A percentile compares a stretch with the other conserved stretches of the same genome.
Evolutionary conservation across 1,140 invertebrate genomes (phyloP).

Genomic region (Brachionus plicatilis): DNA sequence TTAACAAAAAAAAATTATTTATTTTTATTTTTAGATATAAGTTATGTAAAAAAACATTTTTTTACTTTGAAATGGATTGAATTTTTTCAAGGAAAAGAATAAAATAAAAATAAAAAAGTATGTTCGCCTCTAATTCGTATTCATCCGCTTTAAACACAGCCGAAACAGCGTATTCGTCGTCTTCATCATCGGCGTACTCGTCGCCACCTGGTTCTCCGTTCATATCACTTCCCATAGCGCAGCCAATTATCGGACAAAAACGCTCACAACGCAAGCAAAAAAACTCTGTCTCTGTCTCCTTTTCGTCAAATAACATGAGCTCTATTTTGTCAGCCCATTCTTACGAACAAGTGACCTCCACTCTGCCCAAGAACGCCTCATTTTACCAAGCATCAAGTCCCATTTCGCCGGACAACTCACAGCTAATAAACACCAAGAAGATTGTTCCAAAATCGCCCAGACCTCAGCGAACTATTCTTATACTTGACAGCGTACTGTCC

Average conservation of each 20-base stretch:
- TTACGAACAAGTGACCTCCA: constrained; percentile 14
- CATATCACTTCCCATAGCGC: not conserved
- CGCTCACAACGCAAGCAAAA: not conserved
- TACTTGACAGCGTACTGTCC: constrained; percentile 20
- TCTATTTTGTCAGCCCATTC: not conserved
- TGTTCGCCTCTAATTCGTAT: constrained; percentile 5
- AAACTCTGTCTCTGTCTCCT: not conserved
- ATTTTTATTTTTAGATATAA: not conserved
- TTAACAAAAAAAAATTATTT: not conserved
- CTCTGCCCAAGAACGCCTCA: not conserved
- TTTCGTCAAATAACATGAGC: constrained; percentile 20
- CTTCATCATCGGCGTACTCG: not conserved
- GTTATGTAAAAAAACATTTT: not conserved
- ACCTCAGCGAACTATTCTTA: not conserved
- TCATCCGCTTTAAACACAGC: not conserved
- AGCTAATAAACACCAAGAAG: not conserved
- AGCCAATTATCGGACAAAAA: not conserved
- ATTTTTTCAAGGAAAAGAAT: not conserved
- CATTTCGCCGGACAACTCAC: not conserved
- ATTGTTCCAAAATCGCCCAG: constrained; percentile 9
- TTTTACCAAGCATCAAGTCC: not conserved
- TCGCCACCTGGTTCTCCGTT: constrained; percentile 13
- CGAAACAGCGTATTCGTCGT: not conserved
- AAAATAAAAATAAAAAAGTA: not conserved
- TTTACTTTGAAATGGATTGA: not conserved